Conservation (phyloP, 2,113 vertebrate genomes). For the Corydoras sp. region DNA sequence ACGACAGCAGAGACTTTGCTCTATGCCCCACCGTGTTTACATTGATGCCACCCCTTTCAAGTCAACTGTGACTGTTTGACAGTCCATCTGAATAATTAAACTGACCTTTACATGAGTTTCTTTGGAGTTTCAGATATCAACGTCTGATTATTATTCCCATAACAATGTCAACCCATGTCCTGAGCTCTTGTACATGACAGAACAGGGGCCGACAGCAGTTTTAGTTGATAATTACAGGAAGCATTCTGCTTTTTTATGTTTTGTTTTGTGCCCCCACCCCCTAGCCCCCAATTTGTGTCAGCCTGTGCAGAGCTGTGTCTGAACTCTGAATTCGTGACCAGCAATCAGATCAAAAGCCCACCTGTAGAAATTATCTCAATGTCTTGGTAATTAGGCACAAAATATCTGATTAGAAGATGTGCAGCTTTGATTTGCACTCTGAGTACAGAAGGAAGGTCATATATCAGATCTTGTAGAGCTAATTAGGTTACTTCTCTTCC, state of each 20-base stretch:
- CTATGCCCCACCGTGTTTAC: slow-evolving; percentile 45
- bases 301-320: slow-evolving; percentile 4
- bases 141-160: slow-evolving; percentile 60
- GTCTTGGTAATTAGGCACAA: slow-evolving; percentile 65
- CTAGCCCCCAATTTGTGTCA: slow-evolving; percentile 21
- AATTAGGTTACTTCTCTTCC: slow-evolving; percentile 66
- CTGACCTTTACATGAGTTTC: slow-evolving; percentile 63
- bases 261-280: not conserved
- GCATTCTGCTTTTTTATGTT: slow-evolving; percentile 22
- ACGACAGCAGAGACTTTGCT: slow-evolving; percentile 23
- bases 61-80: slow-evolving; percentile 55
- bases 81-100: slow-evolving; percentile 67
- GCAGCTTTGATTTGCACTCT: slow-evolving; percentile 63
- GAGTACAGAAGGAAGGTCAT: slow-evolving; percentile 64
- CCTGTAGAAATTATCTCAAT: slow-evolving; percentile 38
- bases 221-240: slow-evolving; percentile 54
- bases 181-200: slow-evolving; percentile 29
- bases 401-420: slow-evolving; percentile 66
- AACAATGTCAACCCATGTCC: slow-evolving; percentile 59
- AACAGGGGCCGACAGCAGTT: slow-evolving; percentile 50
- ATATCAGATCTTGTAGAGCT: slow-evolving; percentile 65
- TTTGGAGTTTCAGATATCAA: slow-evolving; percentile 59
- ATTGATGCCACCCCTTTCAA: slow-evolving; percentile 61
- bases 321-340: slow-evolving; percentile 35
- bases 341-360: slow-evolving; percentile 38